Evolutionary conservation across 92 coral and sea anemone species (phyloP).

Genomic region (Actinostola sp.): DNA sequence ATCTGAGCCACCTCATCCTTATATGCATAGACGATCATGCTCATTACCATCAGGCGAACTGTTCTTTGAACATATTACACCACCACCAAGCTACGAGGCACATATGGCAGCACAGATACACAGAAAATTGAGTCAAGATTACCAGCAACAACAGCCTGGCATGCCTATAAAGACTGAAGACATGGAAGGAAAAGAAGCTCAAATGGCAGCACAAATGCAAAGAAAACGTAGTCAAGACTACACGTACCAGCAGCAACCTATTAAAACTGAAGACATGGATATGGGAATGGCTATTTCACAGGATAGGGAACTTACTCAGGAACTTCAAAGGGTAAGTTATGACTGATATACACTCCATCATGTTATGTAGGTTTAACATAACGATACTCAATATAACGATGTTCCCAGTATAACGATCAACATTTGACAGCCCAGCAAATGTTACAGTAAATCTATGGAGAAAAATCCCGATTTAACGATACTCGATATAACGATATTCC

Average conservation of each 20-base stretch:
- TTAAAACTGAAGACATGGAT: constrained; percentile 65
- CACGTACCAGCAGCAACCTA: constrained; percentile 20
- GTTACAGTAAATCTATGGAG: no score
- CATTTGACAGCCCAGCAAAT: no score
- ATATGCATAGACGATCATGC: constrained; percentile 62
- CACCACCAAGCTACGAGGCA: constrained; percentile 92
- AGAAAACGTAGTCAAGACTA: constrained; percentile 41
- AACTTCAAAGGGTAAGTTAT: constrained; percentile 80
- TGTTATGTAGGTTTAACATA: no score
- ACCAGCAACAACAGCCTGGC: constrained; percentile 45
- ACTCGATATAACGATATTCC: no score
- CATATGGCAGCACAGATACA: constrained; percentile 83
- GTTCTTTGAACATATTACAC: constrained; percentile 54
- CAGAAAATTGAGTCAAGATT: constrained; percentile 49
- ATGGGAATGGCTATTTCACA: constrained; percentile 65
- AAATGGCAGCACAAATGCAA: constrained; percentile 69
- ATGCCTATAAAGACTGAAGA: constrained; percentile 37
- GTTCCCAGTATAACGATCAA: no score
- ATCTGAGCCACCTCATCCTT: constrained; percentile 85
- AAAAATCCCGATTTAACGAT: no score
- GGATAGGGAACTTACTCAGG: constrained; percentile 86
- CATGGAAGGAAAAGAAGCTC: constrained; percentile 49
- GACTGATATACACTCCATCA: neutral
- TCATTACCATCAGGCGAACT: constrained; percentile 71
- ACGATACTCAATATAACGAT: no score